Conservation (phyloP, 1,140 invertebrate genomes). For the Drosophila ohnishii region DNA sequence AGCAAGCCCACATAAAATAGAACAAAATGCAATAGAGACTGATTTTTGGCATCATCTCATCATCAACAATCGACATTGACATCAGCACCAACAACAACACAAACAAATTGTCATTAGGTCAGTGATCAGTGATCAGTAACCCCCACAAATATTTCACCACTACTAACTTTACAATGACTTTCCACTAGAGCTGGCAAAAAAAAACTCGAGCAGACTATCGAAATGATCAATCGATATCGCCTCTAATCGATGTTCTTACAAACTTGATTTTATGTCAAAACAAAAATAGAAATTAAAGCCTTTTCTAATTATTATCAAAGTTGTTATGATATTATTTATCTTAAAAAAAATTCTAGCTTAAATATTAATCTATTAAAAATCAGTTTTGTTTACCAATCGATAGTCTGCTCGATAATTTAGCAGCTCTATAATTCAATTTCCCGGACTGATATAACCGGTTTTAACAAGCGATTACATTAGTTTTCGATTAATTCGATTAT, state of each 20-base stretch:
- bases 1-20: slow-evolving; percentile 61
- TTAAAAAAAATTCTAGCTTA: background rate
- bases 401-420: background rate
- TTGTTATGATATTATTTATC: background rate
- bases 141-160: slow-evolving; percentile 14
- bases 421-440: background rate
- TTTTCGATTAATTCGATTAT: slow-evolving; percentile 22
- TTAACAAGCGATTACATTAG: slow-evolving; percentile 2
- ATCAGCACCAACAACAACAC: slow-evolving; percentile 19
- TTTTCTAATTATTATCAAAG: too few species aligned
- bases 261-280: background rate
- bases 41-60: slow-evolving; percentile 73
- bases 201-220: too few species aligned
- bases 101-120: slow-evolving; percentile 17
- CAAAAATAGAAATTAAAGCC: background rate
- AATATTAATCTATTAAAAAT: background rate
- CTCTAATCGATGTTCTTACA: background rate
- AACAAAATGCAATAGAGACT: slow-evolving; percentile 83
- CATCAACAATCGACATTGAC: slow-evolving; percentile 19
- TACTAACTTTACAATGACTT: background rate
- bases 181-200: background rate
- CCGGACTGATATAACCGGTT: background rate
- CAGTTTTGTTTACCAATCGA: background rate
- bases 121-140: slow-evolving; percentile 13
- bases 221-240: background rate